These are phyloP conservation scores for Porites evermanni DNA, from an alignment of 92 coral and sea anemone genomes.

Conservation along the genomic window DNA sequence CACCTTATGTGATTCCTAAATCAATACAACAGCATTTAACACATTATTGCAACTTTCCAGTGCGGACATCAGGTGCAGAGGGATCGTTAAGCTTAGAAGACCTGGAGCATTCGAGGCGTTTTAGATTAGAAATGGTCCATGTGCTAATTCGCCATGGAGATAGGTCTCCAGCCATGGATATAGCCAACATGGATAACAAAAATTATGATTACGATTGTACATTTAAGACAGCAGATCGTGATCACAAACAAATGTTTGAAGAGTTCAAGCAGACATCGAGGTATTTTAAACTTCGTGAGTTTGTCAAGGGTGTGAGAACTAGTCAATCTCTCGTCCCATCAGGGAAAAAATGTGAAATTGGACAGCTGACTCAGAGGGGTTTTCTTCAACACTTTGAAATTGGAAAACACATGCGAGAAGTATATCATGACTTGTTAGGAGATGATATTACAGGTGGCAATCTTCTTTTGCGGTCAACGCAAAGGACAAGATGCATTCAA, in stretches of 20 bases:
- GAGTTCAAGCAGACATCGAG: conserved; percentile 53
- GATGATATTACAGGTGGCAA: conserved; percentile 39
- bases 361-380: conserved; percentile 83
- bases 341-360: conserved; percentile 60
- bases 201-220: conserved; percentile 76
- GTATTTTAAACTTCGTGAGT: conserved; percentile 26
- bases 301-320: conserved; percentile 21
- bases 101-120: conserved; percentile 28
- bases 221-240: conserved; percentile 40
- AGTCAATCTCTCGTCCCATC: conserved; percentile 35
- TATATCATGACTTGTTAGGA: conserved; percentile 62
- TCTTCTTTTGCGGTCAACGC: conserved; percentile 78
- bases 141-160: conserved; percentile 92
- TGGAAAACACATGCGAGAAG: conserved; percentile 73
- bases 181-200: conserved; percentile 60
- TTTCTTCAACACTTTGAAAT: conserved; percentile 83
- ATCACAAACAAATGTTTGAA: conserved; percentile 56
- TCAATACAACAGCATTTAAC: not conserved
- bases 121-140: conserved; percentile 78
- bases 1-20: not conserved
- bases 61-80: conserved; percentile 71
- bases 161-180: conserved; percentile 64
- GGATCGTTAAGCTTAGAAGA: conserved; percentile 51
- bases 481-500: conserved; percentile 76
- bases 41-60: conserved; percentile 86